Conservation (phyloP, 2,113 vertebrate species). For the Pelusios castaneus region DNA sequence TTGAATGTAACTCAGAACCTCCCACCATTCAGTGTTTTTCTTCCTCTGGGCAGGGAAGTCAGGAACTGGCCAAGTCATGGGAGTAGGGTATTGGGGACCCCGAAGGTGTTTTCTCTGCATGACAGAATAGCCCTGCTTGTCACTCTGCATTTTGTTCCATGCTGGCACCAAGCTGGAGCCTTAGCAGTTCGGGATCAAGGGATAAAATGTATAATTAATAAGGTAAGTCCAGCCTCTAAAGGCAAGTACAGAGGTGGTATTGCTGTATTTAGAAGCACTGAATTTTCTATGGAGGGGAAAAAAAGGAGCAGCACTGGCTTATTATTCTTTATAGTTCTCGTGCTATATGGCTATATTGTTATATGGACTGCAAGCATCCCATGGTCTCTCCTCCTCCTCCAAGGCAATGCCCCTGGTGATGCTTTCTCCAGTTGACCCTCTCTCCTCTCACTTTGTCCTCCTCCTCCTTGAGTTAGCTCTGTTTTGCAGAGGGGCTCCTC, state of each 20-base stretch:
- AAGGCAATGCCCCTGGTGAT: neutral
- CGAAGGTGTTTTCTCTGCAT: neutral
- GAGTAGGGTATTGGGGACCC: neutral
- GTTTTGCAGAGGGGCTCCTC: too few relatives aligned
- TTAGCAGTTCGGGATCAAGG: neutral
- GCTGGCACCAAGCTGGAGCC: neutral
- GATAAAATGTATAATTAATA: neutral
- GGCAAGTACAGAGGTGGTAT: neutral
- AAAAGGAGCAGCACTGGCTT: neutral
- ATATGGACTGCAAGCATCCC: neutral
- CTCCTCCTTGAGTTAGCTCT: neutral
- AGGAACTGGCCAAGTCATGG: neutral
- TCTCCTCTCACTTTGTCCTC: neutral
- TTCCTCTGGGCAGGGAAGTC: fast-evolving
- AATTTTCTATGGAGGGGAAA: neutral
- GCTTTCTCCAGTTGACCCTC: neutral
- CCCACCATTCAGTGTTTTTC: neutral
- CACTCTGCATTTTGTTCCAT: neutral
- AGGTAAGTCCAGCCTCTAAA: neutral
- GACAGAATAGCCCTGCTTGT: neutral
- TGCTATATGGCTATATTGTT: neutral
- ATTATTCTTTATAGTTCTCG: neutral
- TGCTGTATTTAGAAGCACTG: neutral
- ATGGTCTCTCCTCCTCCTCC: neutral
- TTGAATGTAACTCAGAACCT: neutral